A percentile compares a stretch with the other conserved stretches of the same genome.
These are phyloP conservation scores for Chrysotoxum bicinctum DNA, from an alignment of 2,888 invertebrate genomes.

Conservation along the genomic window DNA sequence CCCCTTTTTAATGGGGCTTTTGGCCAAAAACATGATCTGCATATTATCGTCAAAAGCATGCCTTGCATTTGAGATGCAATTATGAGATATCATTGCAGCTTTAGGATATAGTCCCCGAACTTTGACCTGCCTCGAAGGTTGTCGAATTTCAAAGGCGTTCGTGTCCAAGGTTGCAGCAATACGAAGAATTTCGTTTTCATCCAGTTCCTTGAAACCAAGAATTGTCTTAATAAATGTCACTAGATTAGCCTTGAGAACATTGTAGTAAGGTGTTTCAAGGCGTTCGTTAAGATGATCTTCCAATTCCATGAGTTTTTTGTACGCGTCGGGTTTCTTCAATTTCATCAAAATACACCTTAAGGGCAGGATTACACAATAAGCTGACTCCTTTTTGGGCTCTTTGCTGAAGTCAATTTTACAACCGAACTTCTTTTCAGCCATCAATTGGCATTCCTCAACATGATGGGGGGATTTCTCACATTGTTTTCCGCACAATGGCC, in stretches of 20 bases:
- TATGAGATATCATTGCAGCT: conserved; percentile 88
- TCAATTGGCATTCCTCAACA: conserved; percentile 85
- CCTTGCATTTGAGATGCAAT: conserved; percentile 88
- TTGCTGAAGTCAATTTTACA: conserved; percentile 82
- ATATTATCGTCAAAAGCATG: conserved; percentile 86
- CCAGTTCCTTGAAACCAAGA: conserved; percentile 82
- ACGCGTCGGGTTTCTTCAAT: conserved; percentile 82
- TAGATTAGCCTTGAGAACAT: conserved; percentile 84
- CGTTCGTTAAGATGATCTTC: conserved; percentile 85
- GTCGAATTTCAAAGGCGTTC: conserved; percentile 87
- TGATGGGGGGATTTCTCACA: conserved; percentile 85
- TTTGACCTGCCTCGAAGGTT: conserved; percentile 80
- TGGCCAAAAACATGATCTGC: conserved; percentile 85
- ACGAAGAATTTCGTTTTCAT: conserved; percentile 84
- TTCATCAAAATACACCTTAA: conserved; percentile 86
- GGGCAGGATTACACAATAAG: conserved; percentile 87
- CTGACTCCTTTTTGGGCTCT: conserved; percentile 83
- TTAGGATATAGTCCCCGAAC: conserved; percentile 86
- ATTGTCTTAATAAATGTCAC: conserved; percentile 85
- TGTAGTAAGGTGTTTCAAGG: conserved; percentile 84
- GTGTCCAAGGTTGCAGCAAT: conserved; percentile 88
- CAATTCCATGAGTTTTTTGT: conserved; percentile 75
- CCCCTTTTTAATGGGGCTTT: conserved; percentile 85
- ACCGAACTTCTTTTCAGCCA: conserved; percentile 84
- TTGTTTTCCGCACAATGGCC: conserved; percentile 86